Evolutionary conservation across 1,140 invertebrate genomes (phyloP), one percentile per base, ranked within the genome.

Genomic region (Ceratina japonica): DNA sequence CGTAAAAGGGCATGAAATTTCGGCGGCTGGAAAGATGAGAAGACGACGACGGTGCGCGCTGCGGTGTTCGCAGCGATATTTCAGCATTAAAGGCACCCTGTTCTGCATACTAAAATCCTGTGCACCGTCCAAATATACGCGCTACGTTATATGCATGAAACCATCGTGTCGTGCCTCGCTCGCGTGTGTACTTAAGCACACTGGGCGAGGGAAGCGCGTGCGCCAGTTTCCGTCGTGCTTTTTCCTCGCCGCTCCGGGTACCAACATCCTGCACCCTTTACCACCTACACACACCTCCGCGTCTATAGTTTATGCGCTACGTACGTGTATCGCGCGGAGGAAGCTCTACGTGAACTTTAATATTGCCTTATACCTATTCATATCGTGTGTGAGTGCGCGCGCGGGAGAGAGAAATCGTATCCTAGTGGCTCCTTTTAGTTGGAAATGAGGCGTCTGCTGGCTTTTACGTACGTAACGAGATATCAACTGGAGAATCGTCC

Each of bases 291-390:
- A 44, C 18, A 61, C 12, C 37, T n/a, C n/a, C 37, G 54, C 52
- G 18, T 49, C 24, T 56, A 72, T 31, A 63, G 44, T 62, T 74
- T 52, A 63, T 31, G 24, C 37, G 37, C 37, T 37, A 63, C 37
- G 12, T 4, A 7, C 65, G 79, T 73, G 44, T 74, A 75, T 84
- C 59, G 64, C 20, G n/a, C 59, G 24, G 65, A 44, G 54, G 62
- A 76, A 79, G 72, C 58, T 37, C 71, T 65, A 64, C 62, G 76
- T 63, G 20, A 86, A 85, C 68, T 82, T 83, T 86, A 85, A 86
- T 86, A 86, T 85, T 86, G 59, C 74, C 78, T 86, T 83, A 83
- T 86, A 85, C 75, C 74, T 86, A 85, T 86, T 85, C 81, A 80
- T 80, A 75, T 64, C 37, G 65, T 56, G 58, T 56, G 65, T 24